phyloP scores from a whole-genome alignment of 2,113 vertebrate species.

The Pelecanus crispus region DNA sequence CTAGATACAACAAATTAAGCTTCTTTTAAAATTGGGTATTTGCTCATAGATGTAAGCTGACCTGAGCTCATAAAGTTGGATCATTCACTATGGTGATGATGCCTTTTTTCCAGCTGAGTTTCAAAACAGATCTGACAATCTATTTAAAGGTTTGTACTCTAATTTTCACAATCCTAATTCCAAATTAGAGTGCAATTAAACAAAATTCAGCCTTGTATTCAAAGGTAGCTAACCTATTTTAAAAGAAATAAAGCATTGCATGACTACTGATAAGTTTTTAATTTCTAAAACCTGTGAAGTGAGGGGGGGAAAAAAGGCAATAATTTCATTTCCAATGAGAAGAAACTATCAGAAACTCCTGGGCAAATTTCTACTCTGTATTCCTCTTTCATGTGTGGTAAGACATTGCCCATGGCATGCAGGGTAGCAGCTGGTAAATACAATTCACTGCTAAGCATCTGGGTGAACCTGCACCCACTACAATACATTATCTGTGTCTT shows the following conservation, averaged over 20 bases:
- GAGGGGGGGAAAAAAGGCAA: background rate
- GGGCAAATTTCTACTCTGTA: background rate
- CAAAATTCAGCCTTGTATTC: background rate
- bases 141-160: background rate
- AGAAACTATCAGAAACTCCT: background rate
- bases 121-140: slow-evolving; percentile 16
- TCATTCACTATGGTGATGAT: slow-evolving; percentile 19
- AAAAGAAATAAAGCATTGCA: background rate
- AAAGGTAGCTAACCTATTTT: background rate
- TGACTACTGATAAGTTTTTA: background rate
- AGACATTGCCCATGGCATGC: background rate
- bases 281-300: background rate
- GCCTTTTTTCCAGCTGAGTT: slow-evolving; percentile 9
- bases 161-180: background rate
- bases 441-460: background rate
- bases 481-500: background rate
- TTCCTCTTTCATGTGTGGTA: background rate
- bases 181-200: background rate
- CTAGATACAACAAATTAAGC: background rate
- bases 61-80: slow-evolving; percentile 16
- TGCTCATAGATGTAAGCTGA: slow-evolving; percentile 9
- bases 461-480: background rate
- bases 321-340: background rate
- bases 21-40: background rate
- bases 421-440: slow-evolving; percentile 5